phyloP scores from a whole-genome alignment of 2,797 vertebrate genomes.

The Ibycter americanus region DNA sequence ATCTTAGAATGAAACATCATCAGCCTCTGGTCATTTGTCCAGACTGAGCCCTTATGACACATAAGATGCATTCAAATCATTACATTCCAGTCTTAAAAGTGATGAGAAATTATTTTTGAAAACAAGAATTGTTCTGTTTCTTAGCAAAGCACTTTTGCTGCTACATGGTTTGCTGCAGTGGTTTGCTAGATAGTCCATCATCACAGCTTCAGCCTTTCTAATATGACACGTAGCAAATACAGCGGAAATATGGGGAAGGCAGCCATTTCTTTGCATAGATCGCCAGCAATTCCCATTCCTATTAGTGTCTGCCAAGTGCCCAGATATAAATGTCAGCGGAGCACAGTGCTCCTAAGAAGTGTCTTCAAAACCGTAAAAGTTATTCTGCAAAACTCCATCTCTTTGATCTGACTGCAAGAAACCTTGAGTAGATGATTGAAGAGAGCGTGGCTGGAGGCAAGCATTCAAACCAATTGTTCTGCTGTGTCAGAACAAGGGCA shows the following conservation, averaged over 20 bases:
- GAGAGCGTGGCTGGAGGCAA: neutral
- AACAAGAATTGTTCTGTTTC: neutral
- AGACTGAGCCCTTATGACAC: neutral
- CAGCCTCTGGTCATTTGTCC: neutral
- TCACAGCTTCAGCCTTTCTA: neutral
- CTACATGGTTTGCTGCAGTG: neutral
- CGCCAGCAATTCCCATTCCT: neutral
- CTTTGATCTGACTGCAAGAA: constrained; percentile 9
- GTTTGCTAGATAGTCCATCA: neutral
- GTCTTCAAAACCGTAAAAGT: neutral
- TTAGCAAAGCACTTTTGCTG: neutral
- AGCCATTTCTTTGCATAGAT: neutral
- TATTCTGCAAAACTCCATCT: constrained; percentile 30
- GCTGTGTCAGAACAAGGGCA: constrained; percentile 13
- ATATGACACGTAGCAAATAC: neutral
- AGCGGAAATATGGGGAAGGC: neutral
- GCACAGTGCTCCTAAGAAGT: neutral
- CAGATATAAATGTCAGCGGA: constrained; percentile 5
- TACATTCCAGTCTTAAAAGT: neutral
- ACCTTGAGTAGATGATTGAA: constrained; percentile 7
- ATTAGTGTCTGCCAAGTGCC: neutral
- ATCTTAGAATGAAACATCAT: neutral
- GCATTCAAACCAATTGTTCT: constrained; percentile 7
- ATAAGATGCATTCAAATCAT: neutral
- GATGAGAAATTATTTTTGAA: neutral